These are phyloP conservation scores for Philopedon plagiatum DNA, from an alignment of 2,888 invertebrate species.

Conservation along the genomic window DNA sequence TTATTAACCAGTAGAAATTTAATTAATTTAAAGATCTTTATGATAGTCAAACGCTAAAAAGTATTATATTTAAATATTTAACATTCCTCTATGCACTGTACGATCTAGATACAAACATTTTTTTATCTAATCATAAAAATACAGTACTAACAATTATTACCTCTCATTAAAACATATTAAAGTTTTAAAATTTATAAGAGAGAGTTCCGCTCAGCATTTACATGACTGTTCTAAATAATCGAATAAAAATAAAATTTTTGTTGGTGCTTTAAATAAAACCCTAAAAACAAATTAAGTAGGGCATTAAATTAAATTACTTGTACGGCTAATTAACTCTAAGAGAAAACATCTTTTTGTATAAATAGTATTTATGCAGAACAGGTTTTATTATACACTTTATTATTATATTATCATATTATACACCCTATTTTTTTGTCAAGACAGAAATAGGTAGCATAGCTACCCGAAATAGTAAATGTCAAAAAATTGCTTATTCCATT, in stretches of 20 bases:
- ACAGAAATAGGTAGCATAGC: too few species aligned
- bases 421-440: too few species aligned
- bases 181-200: conserved; percentile 2
- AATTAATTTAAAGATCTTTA: conserved; percentile 9
- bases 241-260: background rate
- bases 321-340: background rate
- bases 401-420: too few species aligned
- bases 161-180: conserved; percentile 6
- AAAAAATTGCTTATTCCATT: too few species aligned
- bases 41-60: conserved; percentile 15
- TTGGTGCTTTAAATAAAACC: background rate
- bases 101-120: conserved; percentile 9
- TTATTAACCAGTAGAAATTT: conserved; percentile 15
- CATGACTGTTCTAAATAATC: background rate
- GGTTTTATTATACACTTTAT: too few species aligned
- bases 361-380: too few species aligned
- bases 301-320: conserved; percentile 4
- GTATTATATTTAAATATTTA: background rate
- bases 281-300: background rate
- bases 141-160: background rate
- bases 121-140: background rate
- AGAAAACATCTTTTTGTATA: background rate
- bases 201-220: conserved; percentile 2
- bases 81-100: background rate
- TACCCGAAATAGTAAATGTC: too few species aligned